Conservation (phyloP, 2,113 vertebrate species). For the Ahaetulla prasina region DNA sequence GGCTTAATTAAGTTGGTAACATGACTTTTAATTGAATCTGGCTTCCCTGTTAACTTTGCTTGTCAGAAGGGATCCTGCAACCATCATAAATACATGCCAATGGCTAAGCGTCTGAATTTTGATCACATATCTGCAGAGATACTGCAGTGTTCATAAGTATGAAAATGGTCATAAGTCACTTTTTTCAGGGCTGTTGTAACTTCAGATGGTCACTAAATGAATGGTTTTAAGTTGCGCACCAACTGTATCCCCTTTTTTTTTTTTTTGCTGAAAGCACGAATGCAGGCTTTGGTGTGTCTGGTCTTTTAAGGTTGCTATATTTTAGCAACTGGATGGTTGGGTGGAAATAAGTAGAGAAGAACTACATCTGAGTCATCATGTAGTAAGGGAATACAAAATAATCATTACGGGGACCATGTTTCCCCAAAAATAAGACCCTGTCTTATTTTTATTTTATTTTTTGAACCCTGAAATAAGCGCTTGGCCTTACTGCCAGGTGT, state of each 20-base stretch:
- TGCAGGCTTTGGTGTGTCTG: neutral
- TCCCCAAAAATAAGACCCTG: too few relatives aligned
- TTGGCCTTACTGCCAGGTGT: too few relatives aligned
- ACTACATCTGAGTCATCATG: neutral
- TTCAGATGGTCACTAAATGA: neutral
- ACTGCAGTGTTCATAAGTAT: neutral
- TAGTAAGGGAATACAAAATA: neutral
- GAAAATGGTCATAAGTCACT: neutral
- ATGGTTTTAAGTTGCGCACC: neutral
- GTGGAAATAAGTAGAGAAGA: neutral
- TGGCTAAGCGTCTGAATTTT: neutral
- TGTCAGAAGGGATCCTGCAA: neutral
- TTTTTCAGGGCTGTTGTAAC: neutral
- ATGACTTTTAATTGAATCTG: neutral
- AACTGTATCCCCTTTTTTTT: neutral
- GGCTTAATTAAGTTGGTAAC: neutral
- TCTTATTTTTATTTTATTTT: too few relatives aligned
- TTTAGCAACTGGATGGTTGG: neutral
- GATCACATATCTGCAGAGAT: neutral
- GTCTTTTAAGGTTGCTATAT: neutral
- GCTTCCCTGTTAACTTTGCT: neutral
- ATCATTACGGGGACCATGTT: neutral
- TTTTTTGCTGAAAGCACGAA: neutral
- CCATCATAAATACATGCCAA: neutral
- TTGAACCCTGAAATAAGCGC: too few relatives aligned